Base-by-base conservation (phyloP, 2,888 invertebrate genomes). In the Nezara viridula region DNA sequence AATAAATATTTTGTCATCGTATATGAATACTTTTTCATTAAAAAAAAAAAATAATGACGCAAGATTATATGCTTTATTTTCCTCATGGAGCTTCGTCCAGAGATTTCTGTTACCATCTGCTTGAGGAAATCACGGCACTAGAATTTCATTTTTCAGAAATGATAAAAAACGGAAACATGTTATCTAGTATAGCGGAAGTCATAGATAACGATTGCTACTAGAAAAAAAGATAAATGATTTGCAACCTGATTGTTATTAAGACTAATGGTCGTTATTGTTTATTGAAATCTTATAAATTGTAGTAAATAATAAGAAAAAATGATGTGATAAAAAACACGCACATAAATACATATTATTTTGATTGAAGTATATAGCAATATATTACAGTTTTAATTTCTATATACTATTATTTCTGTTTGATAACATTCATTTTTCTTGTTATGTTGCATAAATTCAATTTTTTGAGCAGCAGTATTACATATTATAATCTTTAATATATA, bases 131-230 rank as follows among this genome's bases (percentile, higher is more conserved):
- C 37, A 21, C 19, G 6, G 3, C 7, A 37, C 66, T 7, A 37
- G 37, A 32, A 37, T 37, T 73, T 60, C 27, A 27, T 60, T 73
- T 73, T 73, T 21, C 7, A 73, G 66, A 37, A 73, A 19, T 19
- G 66, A 73, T 73, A 73, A 73, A 66, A 73, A 73, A 32, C 66
- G 66, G 66, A 73, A 73, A 73, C 66, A 21, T 24, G 81, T 44
- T 81, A 81, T 81, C 81, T 81, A 44, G n/a, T 81, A 44, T 12
- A 44, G n/a, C 44, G 81, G 81, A 47, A 81, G 81, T 10, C n/a
- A n/a, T 47, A 81, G 81, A 81, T 81, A 81, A 81, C 21, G 44
- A 81, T 81, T n/a, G 4, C 44, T 47, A 44, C 24, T 40, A 5
- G n/a, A 21, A 44, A 44, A 44, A 44, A 1, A 44, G 81, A 81